Conservation (phyloP, 1,140 invertebrate genomes). For the Calliphora vicina region DNA sequence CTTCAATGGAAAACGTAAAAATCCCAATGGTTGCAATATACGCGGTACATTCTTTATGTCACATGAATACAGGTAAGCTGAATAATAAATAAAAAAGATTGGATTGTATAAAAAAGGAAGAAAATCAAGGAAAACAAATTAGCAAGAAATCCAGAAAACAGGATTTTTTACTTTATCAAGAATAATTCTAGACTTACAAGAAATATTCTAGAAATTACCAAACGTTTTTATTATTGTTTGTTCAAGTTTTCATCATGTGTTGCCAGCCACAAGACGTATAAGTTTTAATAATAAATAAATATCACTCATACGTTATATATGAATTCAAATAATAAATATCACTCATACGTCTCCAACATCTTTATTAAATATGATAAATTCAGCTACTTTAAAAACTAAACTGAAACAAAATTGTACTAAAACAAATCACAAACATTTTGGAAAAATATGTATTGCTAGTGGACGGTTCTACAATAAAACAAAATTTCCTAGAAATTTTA, state of each 20-base stretch:
- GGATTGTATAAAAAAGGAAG: neutral
- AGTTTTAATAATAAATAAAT: neutral
- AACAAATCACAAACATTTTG: no score
- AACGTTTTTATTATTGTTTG: neutral
- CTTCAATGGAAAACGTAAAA: conserved; percentile 79
- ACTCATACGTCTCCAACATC: no score
- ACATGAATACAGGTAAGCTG: conserved; percentile 82
- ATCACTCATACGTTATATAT: neutral
- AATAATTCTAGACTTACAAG: no score
- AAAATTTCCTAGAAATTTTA: neutral
- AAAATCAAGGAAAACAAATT: neutral
- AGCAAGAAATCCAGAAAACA: neutral
- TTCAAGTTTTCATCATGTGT: neutral
- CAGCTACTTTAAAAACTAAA: no score
- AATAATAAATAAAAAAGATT: neutral
- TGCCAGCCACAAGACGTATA: neutral
- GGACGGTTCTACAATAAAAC: neutral
- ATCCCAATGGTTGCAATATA: conserved; percentile 90
- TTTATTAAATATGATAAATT: no score
- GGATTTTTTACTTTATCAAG: no score
- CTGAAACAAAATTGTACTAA: no score
- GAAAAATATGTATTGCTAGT: no score
- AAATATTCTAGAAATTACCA: no score
- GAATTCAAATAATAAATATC: no score
- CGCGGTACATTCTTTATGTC: conserved; percentile 94